Percentiles rank a stretch among this genome's conserved stretches.
Conservation (phyloP, 2,797 vertebrate genomes). For the Acrocephalus scirpaceus region DNA sequence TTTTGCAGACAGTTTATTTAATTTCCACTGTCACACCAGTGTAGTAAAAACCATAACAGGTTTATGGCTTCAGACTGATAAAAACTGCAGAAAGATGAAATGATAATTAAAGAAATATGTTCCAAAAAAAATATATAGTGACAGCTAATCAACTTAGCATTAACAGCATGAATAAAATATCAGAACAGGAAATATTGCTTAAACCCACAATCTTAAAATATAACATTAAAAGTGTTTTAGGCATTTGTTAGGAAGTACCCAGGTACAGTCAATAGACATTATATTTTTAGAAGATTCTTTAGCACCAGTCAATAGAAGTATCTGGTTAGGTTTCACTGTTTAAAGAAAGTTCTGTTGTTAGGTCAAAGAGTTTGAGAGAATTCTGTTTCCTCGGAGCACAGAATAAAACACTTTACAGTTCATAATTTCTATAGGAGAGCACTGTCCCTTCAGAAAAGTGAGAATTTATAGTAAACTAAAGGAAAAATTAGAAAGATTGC, state of each 20-base stretch:
- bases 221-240: not conserved
- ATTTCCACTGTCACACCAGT: not conserved
- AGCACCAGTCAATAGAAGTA: not conserved
- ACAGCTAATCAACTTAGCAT: slow-evolving; percentile 22
- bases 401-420: not conserved
- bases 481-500: not conserved
- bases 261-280: not conserved
- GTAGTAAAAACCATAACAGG: not conserved
- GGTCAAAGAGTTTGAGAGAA: not conserved
- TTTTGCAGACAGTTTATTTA: not conserved
- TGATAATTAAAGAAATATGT: not conserved
- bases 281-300: slow-evolving; percentile 24
- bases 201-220: slow-evolving; percentile 31
- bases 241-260: not conserved
- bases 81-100: slow-evolving; percentile 1
- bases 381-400: not conserved
- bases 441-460: not conserved
- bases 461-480: not conserved
- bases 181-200: slow-evolving; percentile 27
- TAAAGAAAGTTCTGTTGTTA: not conserved
- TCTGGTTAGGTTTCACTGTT: not conserved
- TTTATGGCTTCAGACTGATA: not conserved
- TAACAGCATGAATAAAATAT: slow-evolving; percentile 56
- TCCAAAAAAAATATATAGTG: slow-evolving; percentile 13
- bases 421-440: not conserved